Base-by-base conservation (phyloP, 2,888 invertebrate genomes). In the Eristalis tenax region DNA sequence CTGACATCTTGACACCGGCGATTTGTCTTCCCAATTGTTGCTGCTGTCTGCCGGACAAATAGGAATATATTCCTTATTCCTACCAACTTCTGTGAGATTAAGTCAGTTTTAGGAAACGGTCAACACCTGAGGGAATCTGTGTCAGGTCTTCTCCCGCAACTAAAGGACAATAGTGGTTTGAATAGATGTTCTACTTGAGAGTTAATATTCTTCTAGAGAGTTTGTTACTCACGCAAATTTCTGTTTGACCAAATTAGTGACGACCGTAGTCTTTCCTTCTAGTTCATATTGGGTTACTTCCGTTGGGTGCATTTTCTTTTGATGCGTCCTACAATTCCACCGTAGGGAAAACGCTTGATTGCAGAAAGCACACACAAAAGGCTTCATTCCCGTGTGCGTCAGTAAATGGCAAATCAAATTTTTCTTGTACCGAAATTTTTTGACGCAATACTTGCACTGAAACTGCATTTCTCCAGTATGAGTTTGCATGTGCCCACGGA, bases 151-250 rank as follows among this genome's bases (percentile, higher is more conserved):
- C 63, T 43, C 28, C 85, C 82, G 23, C 85, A 85, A 8, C 85
- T 82, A n/a, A 50, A 65, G 35, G 2, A 6, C 4, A 8, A 32
- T 32, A n/a, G n/a, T n/a, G 32, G 32, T 32, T 10, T 10, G 28
- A 28, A 28, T 28, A 4, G 32, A 32, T 32, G 5, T 32, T 32
- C 8, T 8, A 0, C 5, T 10, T 32, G 8, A 32, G 10, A 32
- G 32, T 6, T n/a, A n/a, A n/a, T n/a, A n/a, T n/a, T n/a, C n/a
- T n/a, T n/a, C 2, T 32, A 5, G 32, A n/a, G n/a, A n/a, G n/a
- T n/a, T 32, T 32, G 8, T 32, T 0, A 50, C 84, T 66, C 57
- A 85, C 82, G 82, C 73, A 70, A 85, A 85, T 6, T 82, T 78
- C 26, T 85, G 68, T 28, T 78, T 85, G 2, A 78, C 64, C 11